Conservation (phyloP, 2,797 vertebrate species). For the Dryobates pubescens region DNA sequence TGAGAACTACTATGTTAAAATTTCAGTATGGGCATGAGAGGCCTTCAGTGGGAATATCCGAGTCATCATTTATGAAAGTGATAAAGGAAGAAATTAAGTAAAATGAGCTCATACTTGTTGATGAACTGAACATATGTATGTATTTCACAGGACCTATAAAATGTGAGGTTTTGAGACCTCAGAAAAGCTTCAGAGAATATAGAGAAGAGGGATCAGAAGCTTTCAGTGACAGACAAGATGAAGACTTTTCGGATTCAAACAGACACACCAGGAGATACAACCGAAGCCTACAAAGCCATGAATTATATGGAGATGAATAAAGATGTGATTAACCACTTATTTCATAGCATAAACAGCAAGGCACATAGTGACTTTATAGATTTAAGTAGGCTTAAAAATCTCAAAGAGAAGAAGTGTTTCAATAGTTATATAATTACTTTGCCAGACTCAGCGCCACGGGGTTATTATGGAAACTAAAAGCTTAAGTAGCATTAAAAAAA, state of each 20-base stretch:
- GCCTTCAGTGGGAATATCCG: neutral
- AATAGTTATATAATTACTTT: neutral
- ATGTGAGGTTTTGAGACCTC: neutral
- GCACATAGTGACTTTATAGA: neutral
- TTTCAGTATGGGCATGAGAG: neutral
- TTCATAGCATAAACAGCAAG: neutral
- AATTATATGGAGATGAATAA: neutral
- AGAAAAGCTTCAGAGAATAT: neutral
- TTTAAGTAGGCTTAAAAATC: neutral
- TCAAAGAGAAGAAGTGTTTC: constrained; percentile 1
- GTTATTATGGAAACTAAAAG: constrained; percentile 2
- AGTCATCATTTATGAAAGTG: neutral
- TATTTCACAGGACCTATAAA: neutral
- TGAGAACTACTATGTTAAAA: neutral
- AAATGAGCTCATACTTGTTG: neutral
- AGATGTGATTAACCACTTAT: neutral
- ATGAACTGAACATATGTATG: neutral
- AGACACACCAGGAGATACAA: neutral
- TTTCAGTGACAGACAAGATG: neutral
- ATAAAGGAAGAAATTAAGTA: neutral
- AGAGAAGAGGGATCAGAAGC: neutral
- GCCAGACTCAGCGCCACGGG: neutral
- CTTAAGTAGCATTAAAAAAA: neutral
- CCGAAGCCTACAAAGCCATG: neutral
- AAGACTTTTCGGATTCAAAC: neutral